phyloP scores from a whole-genome alignment of 2,888 invertebrate genomes.

The Spatulosminthurus flaviceps region DNA sequence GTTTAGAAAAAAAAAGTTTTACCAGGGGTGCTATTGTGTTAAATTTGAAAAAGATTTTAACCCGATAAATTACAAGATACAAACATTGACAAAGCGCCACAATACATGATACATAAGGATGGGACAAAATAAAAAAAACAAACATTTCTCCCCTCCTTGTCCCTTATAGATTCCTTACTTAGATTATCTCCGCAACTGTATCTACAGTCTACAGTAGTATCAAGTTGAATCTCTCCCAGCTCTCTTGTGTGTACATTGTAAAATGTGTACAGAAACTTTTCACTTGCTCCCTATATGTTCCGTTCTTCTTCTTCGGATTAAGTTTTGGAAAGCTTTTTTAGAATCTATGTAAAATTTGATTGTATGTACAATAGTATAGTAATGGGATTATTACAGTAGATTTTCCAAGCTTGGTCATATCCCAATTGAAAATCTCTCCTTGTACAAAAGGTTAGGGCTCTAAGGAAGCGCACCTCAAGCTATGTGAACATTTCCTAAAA shows the following conservation, averaged over 20 bases:
- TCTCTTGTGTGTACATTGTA: too few relatives aligned
- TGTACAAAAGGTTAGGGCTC: too few relatives aligned
- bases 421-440: too few relatives aligned
- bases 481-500: neutral
- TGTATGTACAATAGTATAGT: too few relatives aligned
- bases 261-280: too few relatives aligned
- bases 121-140: neutral
- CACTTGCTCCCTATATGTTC: too few relatives aligned
- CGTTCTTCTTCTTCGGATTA: too few relatives aligned
- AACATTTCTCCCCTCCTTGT: neutral
- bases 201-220: neutral
- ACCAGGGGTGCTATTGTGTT: neutral
- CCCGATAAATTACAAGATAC: constrained; percentile 4
- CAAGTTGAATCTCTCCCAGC: too few relatives aligned
- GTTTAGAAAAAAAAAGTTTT: neutral
- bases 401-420: too few relatives aligned
- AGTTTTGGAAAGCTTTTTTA: too few relatives aligned
- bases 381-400: too few relatives aligned
- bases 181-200: constrained; percentile 1
- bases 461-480: neutral
- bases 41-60: neutral
- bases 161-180: neutral
- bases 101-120: constrained; percentile 11
- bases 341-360: too few relatives aligned
- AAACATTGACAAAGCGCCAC: neutral